Percentiles rank a stretch among this genome's conserved stretches.
These are phyloP conservation scores for Ochotona princeps DNA, from an alignment of 2,113 vertebrate species.

Conservation along the genomic window DNA sequence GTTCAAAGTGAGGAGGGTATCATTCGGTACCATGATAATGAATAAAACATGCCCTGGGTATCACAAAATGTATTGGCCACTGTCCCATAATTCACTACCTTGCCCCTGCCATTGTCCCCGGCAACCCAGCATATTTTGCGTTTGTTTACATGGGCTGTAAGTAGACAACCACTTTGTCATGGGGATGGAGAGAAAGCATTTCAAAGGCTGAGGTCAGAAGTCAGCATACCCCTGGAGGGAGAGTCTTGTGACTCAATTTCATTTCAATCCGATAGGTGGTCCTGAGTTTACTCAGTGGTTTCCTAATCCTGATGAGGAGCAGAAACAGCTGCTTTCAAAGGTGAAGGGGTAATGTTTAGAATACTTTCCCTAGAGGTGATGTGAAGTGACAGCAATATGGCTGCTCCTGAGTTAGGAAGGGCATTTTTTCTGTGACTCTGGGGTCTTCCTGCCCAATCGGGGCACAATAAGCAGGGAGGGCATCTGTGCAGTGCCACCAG, in stretches of 20 bases:
- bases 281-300: background rate
- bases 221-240: background rate
- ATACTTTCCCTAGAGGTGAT: background rate
- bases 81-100: background rate
- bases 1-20: constrained; percentile 29
- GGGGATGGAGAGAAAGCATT: background rate
- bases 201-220: constrained; percentile 16
- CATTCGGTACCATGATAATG: constrained; percentile 56
- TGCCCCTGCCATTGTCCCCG: background rate
- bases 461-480: background rate
- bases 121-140: background rate
- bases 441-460: fast-evolving
- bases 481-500: background rate
- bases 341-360: background rate
- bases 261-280: background rate
- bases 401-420: background rate
- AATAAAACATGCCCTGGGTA: constrained; percentile 18
- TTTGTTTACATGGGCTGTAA: background rate
- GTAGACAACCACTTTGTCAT: background rate
- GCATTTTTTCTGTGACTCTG: background rate
- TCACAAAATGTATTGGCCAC: constrained; percentile 66
- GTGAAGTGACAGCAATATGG: background rate
- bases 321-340: background rate
- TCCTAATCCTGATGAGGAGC: background rate
- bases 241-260: background rate